Evolutionary conservation across 1,140 invertebrate genomes (phyloP).

Genomic region (Tetranychus urticae): DNA sequence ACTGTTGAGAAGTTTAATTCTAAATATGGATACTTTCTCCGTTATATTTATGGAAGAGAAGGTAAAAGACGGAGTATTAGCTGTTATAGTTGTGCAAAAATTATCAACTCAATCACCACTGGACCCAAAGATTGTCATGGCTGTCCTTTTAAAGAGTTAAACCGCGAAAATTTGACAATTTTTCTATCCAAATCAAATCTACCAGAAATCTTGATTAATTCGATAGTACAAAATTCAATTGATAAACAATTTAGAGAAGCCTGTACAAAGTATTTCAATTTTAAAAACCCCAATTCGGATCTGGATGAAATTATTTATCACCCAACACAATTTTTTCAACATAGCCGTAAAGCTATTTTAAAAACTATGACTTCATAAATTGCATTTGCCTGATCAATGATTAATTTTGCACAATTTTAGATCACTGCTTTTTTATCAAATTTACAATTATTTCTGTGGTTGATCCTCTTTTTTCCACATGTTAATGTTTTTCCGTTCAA

Average conservation of each 20-base stretch:
- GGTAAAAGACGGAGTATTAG: slow-evolving; percentile 72
- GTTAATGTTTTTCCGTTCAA: too few relatives aligned
- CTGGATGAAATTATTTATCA: slow-evolving; percentile 44
- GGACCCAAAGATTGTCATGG: slow-evolving; percentile 61
- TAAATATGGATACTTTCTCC: slow-evolving; percentile 65
- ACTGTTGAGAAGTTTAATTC: slow-evolving; percentile 80
- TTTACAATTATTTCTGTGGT: too few relatives aligned
- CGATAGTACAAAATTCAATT: slow-evolving; percentile 18
- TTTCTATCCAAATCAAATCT: slow-evolving; percentile 40
- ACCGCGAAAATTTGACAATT: slow-evolving; percentile 39
- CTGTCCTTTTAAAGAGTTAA: slow-evolving; percentile 70
- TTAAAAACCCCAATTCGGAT: slow-evolving; percentile 32
- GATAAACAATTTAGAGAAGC: slow-evolving; percentile 40
- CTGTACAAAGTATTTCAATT: slow-evolving; percentile 67
- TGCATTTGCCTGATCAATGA: too few relatives aligned
- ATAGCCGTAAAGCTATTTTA: slow-evolving; percentile 23
- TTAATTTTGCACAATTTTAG: too few relatives aligned
- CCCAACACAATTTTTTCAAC: slow-evolving; percentile 76
- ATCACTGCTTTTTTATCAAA: too few relatives aligned
- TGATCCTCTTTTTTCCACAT: too few relatives aligned
- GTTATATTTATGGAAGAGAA: slow-evolving; percentile 85
- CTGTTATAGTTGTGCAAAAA: slow-evolving; percentile 72
- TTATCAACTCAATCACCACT: slow-evolving; percentile 44
- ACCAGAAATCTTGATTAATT: slow-evolving; percentile 25
- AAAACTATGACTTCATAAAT: too few relatives aligned